Conservation (phyloP, 2,113 vertebrate genomes). For the Siniperca chuatsi region DNA sequence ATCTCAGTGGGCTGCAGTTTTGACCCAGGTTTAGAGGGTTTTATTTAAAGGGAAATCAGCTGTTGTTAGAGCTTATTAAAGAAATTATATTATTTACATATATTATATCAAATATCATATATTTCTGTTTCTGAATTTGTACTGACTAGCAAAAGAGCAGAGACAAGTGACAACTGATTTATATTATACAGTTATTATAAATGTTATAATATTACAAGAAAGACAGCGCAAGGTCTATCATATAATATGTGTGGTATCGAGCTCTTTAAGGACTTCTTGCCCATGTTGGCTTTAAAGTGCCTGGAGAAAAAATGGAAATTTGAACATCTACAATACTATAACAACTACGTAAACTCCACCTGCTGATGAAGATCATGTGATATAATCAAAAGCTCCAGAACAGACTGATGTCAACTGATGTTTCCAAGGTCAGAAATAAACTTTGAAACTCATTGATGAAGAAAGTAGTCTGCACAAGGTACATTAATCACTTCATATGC, state of each 20-base stretch:
- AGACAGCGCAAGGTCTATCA: too few relatives aligned
- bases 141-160: not conserved
- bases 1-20: slow-evolving; percentile 17
- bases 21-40: slow-evolving; percentile 13
- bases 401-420: not conserved
- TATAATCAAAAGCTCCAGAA: not conserved
- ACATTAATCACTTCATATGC: not conserved
- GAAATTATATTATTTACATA: slow-evolving; percentile 3
- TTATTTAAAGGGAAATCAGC: slow-evolving; percentile 14
- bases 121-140: not conserved
- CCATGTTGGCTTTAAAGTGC: not conserved
- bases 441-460: not conserved
- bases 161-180: not conserved
- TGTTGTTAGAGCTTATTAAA: slow-evolving; percentile 5
- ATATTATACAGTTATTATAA: not conserved
- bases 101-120: too few relatives aligned
- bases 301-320: not conserved
- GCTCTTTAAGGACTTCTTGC: too few relatives aligned
- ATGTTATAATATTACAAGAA: not conserved
- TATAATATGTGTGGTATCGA: too few relatives aligned
- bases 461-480: not conserved
- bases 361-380: not conserved
- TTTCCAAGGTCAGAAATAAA: not conserved
- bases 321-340: not conserved
- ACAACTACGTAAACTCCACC: not conserved